Evolutionary conservation across 1,140 invertebrate genomes (phyloP), one percentile per base, ranked within the genome.

Genomic region (Sarcophaga peregrina): DNA sequence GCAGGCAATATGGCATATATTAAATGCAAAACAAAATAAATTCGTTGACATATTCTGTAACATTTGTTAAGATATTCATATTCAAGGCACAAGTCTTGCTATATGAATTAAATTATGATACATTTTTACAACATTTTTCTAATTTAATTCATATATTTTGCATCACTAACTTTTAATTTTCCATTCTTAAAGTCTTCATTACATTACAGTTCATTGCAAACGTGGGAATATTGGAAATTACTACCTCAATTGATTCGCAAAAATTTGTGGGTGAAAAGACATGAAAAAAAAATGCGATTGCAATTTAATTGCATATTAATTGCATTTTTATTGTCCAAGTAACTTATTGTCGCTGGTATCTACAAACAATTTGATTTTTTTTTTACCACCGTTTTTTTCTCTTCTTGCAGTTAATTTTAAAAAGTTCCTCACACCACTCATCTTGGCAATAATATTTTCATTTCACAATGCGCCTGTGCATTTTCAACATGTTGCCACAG

Each of bases 251-350:
- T 15, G 13, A 13, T 58, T 9, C 13, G n/a, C n/a, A 58, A 58
- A 58, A 58, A 13, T 37, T n/a, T 13, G 54, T 58, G 54, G 13
- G 54, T 58, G 11, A 58, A 58, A 37, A 37, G 25, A 37, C 25
- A 37, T 37, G 25, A 37, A 37, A 37, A 58, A 58, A 58, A 58
- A 37, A 2, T 37, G 25, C 25, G 25, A 58, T 58, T 58, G 11
- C 54, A 58, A 58, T 58, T 58, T 58, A 58, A 58, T 58, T 58
- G 54, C 54, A 58, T 58, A 58, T 58, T 58, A 58, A 58, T 58
- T 58, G 54, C 54, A 58, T 6, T 58, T 58, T 58, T 58, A 58
- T 58, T 58, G 54, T 58, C 11, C 54, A 58, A 58, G 54, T 58
- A 58, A 58, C 54, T 58, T 58, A 58, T 58, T 58, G 54, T 13